Conservation (phyloP, 2,888 invertebrate genomes). For the Lasioglossum marginatum region DNA sequence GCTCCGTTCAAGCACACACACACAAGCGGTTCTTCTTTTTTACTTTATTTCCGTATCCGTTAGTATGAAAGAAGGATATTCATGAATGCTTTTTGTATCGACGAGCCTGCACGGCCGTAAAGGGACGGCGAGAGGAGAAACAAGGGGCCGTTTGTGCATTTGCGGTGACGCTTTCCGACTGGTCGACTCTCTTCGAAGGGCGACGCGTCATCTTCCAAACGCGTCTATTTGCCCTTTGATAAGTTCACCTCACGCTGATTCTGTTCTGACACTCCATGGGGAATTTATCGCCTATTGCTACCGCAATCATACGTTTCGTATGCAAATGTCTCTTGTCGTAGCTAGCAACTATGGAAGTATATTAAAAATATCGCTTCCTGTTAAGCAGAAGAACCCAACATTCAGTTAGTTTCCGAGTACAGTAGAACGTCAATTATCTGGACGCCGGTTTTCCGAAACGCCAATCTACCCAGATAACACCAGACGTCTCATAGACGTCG, state of each 20-base stretch:
- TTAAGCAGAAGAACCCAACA: no score
- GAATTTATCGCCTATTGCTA: conserved; percentile 1
- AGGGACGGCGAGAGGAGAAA: conserved; percentile 62
- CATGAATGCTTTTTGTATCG: conserved; percentile 66
- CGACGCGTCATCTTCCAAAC: conserved; percentile 46
- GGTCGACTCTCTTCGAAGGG: conserved; percentile 48
- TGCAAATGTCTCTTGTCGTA: neutral
- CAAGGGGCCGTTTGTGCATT: conserved; percentile 66
- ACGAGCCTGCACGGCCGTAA: conserved; percentile 45
- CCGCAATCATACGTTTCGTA: neutral
- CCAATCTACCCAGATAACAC: no score
- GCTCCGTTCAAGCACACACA: conserved; percentile 42
- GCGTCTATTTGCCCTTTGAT: conserved; percentile 64
- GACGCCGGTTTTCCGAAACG: no score
- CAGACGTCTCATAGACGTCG: no score
- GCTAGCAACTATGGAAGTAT: neutral
- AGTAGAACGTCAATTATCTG: no score
- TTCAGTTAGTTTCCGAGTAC: no score
- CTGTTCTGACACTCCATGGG: neutral
- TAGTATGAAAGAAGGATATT: conserved; percentile 72
- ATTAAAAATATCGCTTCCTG: no score
- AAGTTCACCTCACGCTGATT: conserved; percentile 22
- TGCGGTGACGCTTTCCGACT: conserved; percentile 46
- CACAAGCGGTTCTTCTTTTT: conserved; percentile 45
- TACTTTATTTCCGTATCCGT: conserved; percentile 68